A percentile compares a stretch with the other conserved stretches of the same genome.
Conservation (phyloP, 2,888 invertebrate genomes). For the Chelonus formosanus region DNA sequence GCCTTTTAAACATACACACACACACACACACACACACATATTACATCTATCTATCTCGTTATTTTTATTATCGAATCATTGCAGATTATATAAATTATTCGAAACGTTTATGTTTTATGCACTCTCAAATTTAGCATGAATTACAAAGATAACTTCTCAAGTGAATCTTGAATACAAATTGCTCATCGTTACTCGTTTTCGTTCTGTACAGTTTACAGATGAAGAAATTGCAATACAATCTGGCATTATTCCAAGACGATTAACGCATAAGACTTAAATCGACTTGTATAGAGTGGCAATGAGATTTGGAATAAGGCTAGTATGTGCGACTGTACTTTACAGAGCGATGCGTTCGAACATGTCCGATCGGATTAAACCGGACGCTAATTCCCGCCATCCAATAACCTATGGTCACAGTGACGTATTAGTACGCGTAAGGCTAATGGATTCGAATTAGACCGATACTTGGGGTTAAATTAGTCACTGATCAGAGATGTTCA, state of each 20-base stretch:
- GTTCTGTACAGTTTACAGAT: background rate
- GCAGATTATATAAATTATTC: too few relatives aligned
- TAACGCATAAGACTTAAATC: conserved; percentile 43
- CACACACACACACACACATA: too few relatives aligned
- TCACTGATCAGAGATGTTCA: conserved; percentile 27
- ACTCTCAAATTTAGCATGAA: too few relatives aligned
- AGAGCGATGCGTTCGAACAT: conserved; percentile 25
- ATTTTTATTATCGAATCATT: too few relatives aligned
- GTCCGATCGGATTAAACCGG: conserved; percentile 46
- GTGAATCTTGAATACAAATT: too few relatives aligned
- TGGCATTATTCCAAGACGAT: conserved; percentile 45
- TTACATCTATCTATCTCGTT: too few relatives aligned
- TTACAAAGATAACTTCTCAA: too few relatives aligned
- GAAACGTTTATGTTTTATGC: too few relatives aligned
- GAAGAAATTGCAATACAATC: conserved; percentile 32
- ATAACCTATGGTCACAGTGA: conserved; percentile 34
- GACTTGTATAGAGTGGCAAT: conserved; percentile 25
- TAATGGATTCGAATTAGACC: conserved; percentile 36
- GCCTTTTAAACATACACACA: too few relatives aligned
- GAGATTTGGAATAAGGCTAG: conserved; percentile 32
- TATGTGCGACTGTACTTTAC: conserved; percentile 40
- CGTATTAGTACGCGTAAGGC: conserved; percentile 30
- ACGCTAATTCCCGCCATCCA: conserved; percentile 40
- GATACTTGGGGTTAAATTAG: conserved; percentile 25
- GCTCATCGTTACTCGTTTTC: background rate